Percentiles rank a stretch among this genome's conserved stretches.
Evolutionary conservation across 35 echinoderm and acorn worm species (phyloP).

Genomic region (Ophioderma brevispina): DNA sequence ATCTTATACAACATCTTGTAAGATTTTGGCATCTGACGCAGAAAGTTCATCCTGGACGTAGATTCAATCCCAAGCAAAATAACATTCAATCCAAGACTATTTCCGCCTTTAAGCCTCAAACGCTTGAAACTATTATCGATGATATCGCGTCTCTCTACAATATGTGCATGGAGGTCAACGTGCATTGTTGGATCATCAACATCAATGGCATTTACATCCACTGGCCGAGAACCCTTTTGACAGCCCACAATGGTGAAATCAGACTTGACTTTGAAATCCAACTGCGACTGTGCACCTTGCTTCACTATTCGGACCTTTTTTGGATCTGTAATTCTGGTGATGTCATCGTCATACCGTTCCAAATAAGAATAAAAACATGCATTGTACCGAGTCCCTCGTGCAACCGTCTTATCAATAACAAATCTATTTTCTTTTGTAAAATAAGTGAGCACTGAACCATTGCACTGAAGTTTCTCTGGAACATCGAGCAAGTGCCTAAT

Average conservation of each 20-base stretch:
- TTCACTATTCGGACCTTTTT: neutral
- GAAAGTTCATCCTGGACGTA: constrained; percentile 59
- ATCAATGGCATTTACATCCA: neutral
- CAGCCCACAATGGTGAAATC: constrained; percentile 45
- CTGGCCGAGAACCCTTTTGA: neutral
- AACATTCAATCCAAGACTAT: constrained; percentile 49
- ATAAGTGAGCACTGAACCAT: constrained; percentile 12
- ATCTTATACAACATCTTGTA: constrained; percentile 10
- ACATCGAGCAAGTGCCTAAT: constrained; percentile 12
- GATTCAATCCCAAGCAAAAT: constrained; percentile 65
- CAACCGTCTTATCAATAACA: neutral
- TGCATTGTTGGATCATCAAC: neutral
- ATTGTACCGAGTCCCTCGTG: neutral
- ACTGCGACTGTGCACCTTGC: neutral
- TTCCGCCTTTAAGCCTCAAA: neutral
- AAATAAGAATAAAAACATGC: constrained; percentile 18
- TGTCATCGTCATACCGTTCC: constrained; percentile 13
- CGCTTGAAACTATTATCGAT: neutral
- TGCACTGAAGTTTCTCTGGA: constrained; percentile 25
- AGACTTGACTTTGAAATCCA: neutral
- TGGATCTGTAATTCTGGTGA: constrained; percentile 12
- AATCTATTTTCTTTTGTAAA: neutral
- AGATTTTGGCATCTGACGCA: constrained; percentile 54
- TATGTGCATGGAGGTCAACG: constrained; percentile 40
- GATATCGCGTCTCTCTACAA: constrained; percentile 11